phyloP scores from a whole-genome alignment of 2,113 vertebrate genomes.

The Antigone vipio region DNA sequence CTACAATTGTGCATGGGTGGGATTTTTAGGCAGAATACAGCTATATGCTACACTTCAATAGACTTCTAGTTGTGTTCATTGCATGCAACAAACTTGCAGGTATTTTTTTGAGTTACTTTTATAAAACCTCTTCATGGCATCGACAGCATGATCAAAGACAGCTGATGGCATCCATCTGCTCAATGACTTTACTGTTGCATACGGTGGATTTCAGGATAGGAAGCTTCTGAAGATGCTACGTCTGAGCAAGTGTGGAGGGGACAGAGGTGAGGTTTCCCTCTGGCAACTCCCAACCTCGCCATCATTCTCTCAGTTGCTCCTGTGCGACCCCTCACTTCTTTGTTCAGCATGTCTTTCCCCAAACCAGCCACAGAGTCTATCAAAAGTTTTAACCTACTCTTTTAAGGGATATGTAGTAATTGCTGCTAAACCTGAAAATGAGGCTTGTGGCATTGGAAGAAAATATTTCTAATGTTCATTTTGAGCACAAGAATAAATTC shows the following conservation, averaged over 20 bases:
- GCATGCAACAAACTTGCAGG: neutral
- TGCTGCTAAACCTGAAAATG: neutral
- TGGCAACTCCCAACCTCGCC: neutral
- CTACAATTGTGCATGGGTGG: neutral
- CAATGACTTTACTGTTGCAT: neutral
- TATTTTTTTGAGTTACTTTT: neutral
- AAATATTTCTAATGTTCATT: neutral
- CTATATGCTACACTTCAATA: neutral
- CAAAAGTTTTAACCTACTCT: neutral
- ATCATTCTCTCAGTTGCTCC: fast-evolving
- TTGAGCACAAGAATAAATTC: neutral
- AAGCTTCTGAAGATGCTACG: neutral
- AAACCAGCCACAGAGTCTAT: neutral
- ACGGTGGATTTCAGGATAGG: neutral
- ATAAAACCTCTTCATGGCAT: neutral
- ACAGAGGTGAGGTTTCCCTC: neutral
- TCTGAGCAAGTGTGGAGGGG: neutral
- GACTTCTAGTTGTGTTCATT: neutral
- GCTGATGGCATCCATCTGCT: neutral
- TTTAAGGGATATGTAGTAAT: neutral
- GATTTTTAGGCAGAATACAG: neutral
- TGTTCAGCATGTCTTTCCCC: neutral
- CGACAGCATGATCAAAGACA: neutral
- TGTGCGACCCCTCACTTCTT: neutral
- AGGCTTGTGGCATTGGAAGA: neutral